Evolutionary conservation across 2,113 vertebrate genomes (phyloP).

Genomic region (Myanophis thanlyinensis): DNA sequence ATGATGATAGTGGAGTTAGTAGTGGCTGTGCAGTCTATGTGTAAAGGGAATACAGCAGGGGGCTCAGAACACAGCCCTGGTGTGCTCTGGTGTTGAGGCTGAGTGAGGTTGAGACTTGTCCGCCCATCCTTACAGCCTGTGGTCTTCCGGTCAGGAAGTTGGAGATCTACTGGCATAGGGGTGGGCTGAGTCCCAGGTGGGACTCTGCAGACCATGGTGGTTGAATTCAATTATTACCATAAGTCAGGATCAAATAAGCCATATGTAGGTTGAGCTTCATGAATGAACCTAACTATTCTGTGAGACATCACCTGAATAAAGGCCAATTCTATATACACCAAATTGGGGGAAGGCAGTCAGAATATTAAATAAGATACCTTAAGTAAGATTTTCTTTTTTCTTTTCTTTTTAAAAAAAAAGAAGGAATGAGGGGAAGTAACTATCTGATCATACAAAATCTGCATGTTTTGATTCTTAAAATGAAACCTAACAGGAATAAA

Average conservation of each 20-base stretch:
- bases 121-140: too few relatives aligned
- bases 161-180: too few relatives aligned
- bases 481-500: not conserved
- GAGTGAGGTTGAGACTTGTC: too few relatives aligned
- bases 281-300: not conserved
- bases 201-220: not conserved
- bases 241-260: not conserved
- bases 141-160: too few relatives aligned
- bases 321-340: not conserved
- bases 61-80: too few relatives aligned
- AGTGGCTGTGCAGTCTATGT: too few relatives aligned
- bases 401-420: too few relatives aligned
- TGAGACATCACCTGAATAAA: not conserved
- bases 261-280: not conserved
- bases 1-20: too few relatives aligned
- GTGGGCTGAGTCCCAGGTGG: too few relatives aligned
- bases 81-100: too few relatives aligned
- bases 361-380: not conserved
- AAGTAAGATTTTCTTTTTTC: not conserved
- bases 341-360: not conserved
- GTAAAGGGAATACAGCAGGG: too few relatives aligned
- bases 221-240: not conserved
- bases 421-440: not conserved
- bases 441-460: not conserved
- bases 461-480: not conserved